Evolutionary conservation across 2,888 invertebrate species (phyloP), one percentile per base, ranked within the genome.

Genomic region (Apamea monoglypha): DNA sequence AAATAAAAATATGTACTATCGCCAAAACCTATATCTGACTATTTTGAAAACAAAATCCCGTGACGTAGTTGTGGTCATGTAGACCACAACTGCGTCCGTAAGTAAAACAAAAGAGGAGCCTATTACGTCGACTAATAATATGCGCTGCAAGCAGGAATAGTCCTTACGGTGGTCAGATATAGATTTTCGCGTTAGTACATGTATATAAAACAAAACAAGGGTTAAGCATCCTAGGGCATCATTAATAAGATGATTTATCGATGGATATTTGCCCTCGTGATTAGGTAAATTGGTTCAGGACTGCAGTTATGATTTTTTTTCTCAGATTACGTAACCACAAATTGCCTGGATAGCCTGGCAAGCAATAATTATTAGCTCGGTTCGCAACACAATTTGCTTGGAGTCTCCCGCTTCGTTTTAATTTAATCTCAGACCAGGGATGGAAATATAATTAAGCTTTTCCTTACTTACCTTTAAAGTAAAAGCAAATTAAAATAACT

Each of bases 371-470:
- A 44, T 53, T 68, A 32, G 29, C 16, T 74, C 32, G 18, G 32
- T 44, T 67, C 10, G 61, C 44, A 68, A 79, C 18, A 53, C 18
- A 80, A 74, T 67, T 79, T 67, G 6, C 50, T 79, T 32, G n/a
- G 14, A 50, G 12, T 61, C 50, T 40, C 78, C 32, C 44, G 44
- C 74, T 79, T 74, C 67, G 44, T n/a, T 80, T 53, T 74, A 61
- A 80, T 74, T 80, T 47, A 61, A 44, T 80, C 67, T 36, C 40
- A 18, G 21, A 10, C 50, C 16, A 40, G 40, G n/a, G 25, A 8
- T 71, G 18, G 53, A 64, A 36, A 64, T 64, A 53, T 71, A n/a
- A n/a, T 79, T 64, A 25, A 78, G 61, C 16, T 44, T 71, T 79
- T 47, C 4, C 7, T 14, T 50, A 29, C 18, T 14, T 25, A 25